phyloP scores from a whole-genome alignment of 2,888 invertebrate species.

The Rutpela maculata region DNA sequence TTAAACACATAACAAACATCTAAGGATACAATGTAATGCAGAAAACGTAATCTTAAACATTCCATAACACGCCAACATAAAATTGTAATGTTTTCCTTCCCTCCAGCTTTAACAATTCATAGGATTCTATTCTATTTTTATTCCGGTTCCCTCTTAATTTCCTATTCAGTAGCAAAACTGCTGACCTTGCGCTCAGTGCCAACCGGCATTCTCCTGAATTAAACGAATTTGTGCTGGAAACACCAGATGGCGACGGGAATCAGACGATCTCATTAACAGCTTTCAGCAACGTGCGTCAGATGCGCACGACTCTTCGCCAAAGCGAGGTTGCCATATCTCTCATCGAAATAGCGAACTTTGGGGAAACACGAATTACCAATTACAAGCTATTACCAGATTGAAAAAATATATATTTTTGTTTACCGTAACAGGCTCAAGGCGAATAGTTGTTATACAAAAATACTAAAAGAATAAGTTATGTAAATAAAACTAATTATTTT shows the following conservation, averaged over 20 bases:
- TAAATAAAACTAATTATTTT: too few relatives aligned
- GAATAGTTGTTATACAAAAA: too few relatives aligned
- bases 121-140: conserved; percentile 32
- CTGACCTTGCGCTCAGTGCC: conserved; percentile 32
- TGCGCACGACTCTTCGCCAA: conserved; percentile 43
- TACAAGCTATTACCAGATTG: neutral
- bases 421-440: too few relatives aligned
- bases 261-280: conserved; percentile 38
- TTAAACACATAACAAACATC: too few relatives aligned
- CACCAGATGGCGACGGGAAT: conserved; percentile 42
- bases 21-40: neutral
- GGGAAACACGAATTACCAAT: neutral
- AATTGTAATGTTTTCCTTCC: conserved; percentile 2
- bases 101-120: conserved; percentile 21
- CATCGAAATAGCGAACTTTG: neutral
- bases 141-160: conserved; percentile 12
- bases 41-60: neutral
- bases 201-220: conserved; percentile 25
- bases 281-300: conserved; percentile 41
- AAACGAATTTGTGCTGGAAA: conserved; percentile 21
- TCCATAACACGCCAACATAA: neutral
- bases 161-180: conserved; percentile 20
- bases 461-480: too few relatives aligned
- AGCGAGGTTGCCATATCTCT: conserved; percentile 15
- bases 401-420: too few relatives aligned